Evolutionary conservation across 2,113 vertebrate genomes (phyloP).

Genomic region (Ardeotis arabs): DNA sequence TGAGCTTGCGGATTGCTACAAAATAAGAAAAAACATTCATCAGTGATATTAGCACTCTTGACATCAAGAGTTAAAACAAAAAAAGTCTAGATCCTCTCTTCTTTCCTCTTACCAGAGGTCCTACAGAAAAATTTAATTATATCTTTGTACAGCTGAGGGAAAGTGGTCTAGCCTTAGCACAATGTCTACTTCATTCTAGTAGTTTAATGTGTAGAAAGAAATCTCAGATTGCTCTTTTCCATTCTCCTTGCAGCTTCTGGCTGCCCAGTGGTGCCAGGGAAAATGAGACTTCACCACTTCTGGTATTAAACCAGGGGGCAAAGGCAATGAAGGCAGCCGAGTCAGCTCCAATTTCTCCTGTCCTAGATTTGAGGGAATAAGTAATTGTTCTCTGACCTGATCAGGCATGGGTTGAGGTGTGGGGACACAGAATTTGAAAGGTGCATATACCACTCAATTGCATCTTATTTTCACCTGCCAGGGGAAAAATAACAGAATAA

Average conservation of each 20-base stretch:
- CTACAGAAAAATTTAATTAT: not conserved
- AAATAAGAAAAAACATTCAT: not conserved
- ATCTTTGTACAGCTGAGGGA: accelerated
- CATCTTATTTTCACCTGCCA: not conserved
- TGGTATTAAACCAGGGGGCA: not conserved
- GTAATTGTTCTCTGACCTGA: not conserved
- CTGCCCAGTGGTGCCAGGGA: not conserved
- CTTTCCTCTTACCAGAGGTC: not conserved
- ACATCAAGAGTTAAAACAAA: not conserved
- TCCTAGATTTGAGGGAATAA: not conserved
- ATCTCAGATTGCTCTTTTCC: not conserved
- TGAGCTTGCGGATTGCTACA: not conserved
- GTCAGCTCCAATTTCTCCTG: not conserved
- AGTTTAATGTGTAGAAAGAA: not conserved
- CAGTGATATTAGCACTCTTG: not conserved
- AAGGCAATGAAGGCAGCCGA: not conserved
- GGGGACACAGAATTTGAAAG: not conserved
- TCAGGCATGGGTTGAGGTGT: not conserved
- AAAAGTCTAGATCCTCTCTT: not conserved
- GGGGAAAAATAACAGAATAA: not conserved
- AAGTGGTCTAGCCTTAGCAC: not conserved
- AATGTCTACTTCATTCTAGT: not conserved
- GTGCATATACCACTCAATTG: not conserved
- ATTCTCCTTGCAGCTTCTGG: not conserved
- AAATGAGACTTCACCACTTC: not conserved